Conservation (phyloP, 2,888 invertebrate genomes). For the Synergus laeviventris region DNA sequence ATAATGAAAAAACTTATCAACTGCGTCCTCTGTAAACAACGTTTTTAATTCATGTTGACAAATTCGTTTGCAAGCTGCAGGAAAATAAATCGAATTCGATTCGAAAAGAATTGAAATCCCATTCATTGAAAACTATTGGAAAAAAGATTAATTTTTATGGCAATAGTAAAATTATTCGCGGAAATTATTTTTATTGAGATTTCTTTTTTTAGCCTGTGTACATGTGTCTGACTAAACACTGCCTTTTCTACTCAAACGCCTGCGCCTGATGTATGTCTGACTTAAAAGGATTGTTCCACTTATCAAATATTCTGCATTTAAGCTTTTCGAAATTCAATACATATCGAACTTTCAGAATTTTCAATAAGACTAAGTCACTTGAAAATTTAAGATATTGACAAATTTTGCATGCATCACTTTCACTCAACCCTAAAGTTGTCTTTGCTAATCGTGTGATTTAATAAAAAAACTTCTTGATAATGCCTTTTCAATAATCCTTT, state of each 20-base stretch:
- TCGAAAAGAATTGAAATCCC: background rate
- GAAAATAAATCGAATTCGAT: background rate
- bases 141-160: background rate
- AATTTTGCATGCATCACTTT: background rate
- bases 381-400: background rate
- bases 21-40: background rate
- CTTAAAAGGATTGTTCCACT: too few relatives aligned
- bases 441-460: background rate
- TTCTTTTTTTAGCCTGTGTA: too few relatives aligned
- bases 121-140: background rate
- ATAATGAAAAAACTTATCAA: conserved; percentile 12
- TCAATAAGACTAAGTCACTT: background rate
- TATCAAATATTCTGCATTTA: too few relatives aligned
- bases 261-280: too few relatives aligned
- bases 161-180: too few relatives aligned
- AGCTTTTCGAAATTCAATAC: background rate
- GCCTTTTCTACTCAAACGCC: background rate
- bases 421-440: background rate
- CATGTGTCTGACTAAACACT: background rate
- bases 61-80: background rate
- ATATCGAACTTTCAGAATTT: background rate
- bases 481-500: background rate
- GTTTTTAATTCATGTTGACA: background rate
- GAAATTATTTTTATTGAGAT: too few relatives aligned
- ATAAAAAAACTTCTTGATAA: background rate